Base-by-base conservation (phyloP, 2,797 vertebrate genomes). In the Tarsius wallacei region DNA sequence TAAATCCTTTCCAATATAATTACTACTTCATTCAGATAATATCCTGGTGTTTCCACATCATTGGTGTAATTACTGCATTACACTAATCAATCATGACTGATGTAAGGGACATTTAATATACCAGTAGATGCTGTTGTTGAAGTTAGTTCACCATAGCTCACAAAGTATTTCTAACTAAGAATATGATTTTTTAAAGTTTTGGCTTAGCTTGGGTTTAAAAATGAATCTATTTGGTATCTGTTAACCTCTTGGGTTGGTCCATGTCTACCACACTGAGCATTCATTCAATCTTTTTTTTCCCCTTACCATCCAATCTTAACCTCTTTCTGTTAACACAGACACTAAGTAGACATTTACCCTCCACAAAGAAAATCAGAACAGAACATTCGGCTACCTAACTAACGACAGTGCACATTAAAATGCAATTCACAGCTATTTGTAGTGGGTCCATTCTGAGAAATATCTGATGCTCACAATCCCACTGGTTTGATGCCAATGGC, bases 31-130 rank as follows among this genome's bases (percentile, higher is more conserved):
- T 76, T 90, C 53, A 55, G 47, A 70, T 59, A 93, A 63, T 66
- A 93, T 59, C 61, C 90, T 93, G 63, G 33, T 93, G 6, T 90
- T 95, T 90, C 57, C 61, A 81, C 59, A 74, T 81, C 16, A 70
- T 26, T 86, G 68, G 68, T 93, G 81, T 74, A 82, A 63, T 93
- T 81, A 66, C 42, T 66, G 51, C 42, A 73, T 89, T 61, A 90
- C 47, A 86, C 57, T 90, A 81, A 70, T 96, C 91, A 87, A 90
- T 47, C 49, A 87, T 87, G 42, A 16, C 33, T 63, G 15, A 42
- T 86, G 42, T 81, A 55, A 12, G 28, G 14, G 33, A 81, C n/a
- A 85, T 90, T 68, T 66, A 68, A 55, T 31, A 89, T 73, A 86
- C 1, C 82, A 19, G 70, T 70, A 96, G 87, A 71, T 93, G 31